A percentile compares a stretch with the other conserved stretches of the same genome.
These are phyloP conservation scores for Heptranchias perlo DNA, from an alignment of 2,113 vertebrate species.

Conservation along the genomic window DNA sequence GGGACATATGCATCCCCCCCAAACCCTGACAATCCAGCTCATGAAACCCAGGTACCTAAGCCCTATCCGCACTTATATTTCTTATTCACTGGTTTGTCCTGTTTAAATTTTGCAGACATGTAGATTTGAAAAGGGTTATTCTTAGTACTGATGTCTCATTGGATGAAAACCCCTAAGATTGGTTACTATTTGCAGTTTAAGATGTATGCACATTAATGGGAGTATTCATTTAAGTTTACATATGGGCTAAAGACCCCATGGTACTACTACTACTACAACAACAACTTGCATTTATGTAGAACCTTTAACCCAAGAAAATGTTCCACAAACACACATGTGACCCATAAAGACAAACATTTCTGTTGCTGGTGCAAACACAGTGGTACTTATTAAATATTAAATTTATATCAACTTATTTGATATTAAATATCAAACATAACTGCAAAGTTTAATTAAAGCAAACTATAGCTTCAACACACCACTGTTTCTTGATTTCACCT, in stretches of 20 bases:
- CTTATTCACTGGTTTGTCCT: background rate
- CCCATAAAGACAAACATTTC: background rate
- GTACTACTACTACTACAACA: too few species aligned
- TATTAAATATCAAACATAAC: too few species aligned
- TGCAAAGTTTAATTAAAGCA: too few species aligned
- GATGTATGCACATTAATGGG: background rate
- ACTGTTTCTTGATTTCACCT: too few species aligned
- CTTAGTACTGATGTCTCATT: background rate
- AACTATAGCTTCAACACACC: too few species aligned
- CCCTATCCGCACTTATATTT: background rate
- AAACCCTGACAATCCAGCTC: background rate
- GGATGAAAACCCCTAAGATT: background rate
- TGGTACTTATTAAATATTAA: too few species aligned
- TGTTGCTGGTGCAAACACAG: background rate
- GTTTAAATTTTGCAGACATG: background rate
- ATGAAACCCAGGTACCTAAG: background rate
- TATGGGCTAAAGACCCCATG: too few species aligned
- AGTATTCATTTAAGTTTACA: background rate
- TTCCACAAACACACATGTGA: background rate
- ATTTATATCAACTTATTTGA: too few species aligned
- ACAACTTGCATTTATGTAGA: background rate
- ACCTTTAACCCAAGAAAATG: background rate
- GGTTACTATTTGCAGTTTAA: background rate
- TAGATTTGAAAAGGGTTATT: background rate
- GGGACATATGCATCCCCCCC: background rate